Evolutionary conservation across 2,888 invertebrate genomes (phyloP).

Genomic region (Perizoma flavofasciatum): DNA sequence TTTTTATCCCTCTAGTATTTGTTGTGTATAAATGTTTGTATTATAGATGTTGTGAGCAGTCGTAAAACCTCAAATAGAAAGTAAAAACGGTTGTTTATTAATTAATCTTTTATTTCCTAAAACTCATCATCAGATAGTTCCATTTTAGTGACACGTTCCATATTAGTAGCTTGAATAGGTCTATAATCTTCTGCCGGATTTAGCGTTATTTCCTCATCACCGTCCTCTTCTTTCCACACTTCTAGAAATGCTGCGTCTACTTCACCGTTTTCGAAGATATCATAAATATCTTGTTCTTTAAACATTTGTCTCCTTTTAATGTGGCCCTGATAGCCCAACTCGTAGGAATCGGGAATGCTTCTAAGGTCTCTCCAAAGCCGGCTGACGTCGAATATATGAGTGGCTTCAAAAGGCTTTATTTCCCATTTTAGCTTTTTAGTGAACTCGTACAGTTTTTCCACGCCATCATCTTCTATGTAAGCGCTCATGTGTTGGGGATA

Average conservation of each 20-base stretch:
- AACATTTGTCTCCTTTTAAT: constrained; percentile 41
- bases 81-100: constrained; percentile 74
- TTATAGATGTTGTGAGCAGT: constrained; percentile 48
- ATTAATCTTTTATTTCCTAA: constrained; percentile 54
- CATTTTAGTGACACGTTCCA: constrained; percentile 8
- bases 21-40: constrained; percentile 57
- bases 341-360: constrained; percentile 55
- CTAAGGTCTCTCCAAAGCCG: constrained; percentile 59
- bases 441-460: constrained; percentile 63
- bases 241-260: constrained; percentile 65
- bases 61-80: constrained; percentile 65
- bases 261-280: constrained; percentile 61
- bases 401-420: constrained; percentile 55
- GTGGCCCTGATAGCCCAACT: constrained; percentile 42
- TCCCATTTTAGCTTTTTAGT: constrained; percentile 50
- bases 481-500: constrained; percentile 61
- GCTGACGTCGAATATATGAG: constrained; percentile 56
- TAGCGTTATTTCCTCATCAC: constrained; percentile 33
- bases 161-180: background rate
- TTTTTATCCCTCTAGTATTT: constrained; percentile 55
- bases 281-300: constrained; percentile 60
- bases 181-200: constrained; percentile 22
- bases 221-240: constrained; percentile 54
- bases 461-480: constrained; percentile 61
- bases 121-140: constrained; percentile 27